Percentiles rank a stretch among this genome's conserved stretches.
These are phyloP conservation scores for Carassius auratus DNA, from an alignment of 2,113 vertebrate species.

Conservation along the genomic window DNA sequence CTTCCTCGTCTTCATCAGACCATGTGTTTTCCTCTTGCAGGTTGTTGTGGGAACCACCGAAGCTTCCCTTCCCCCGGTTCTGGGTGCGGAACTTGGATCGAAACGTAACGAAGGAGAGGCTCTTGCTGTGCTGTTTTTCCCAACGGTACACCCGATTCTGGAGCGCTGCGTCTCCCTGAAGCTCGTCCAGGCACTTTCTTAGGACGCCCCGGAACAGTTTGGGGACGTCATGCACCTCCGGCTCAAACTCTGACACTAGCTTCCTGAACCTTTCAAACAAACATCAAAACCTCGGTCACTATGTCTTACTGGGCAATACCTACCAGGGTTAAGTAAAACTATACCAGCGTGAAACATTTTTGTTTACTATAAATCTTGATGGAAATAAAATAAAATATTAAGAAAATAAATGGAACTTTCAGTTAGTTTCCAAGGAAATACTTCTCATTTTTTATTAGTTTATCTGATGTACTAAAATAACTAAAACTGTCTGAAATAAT, in stretches of 20 bases:
- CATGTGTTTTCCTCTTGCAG: conserved; percentile 75
- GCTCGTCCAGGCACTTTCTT: conserved; percentile 69
- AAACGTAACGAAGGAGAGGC: conserved; percentile 77
- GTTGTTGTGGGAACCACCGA: conserved; percentile 70
- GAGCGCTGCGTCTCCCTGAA: conserved; percentile 51
- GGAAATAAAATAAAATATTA: not conserved
- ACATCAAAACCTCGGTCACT: not conserved
- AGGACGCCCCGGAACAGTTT: conserved; percentile 76
- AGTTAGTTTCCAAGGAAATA: not conserved
- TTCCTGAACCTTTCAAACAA: conserved; percentile 72
- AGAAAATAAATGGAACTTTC: not conserved
- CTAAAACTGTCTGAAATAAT: no score
- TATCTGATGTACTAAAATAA: not conserved
- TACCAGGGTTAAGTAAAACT: not conserved
- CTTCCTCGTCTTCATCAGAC: conserved; percentile 67
- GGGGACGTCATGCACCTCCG: conserved; percentile 76
- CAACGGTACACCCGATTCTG: conserved; percentile 23
- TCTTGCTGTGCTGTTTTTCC: conserved; percentile 77
- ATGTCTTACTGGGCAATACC: not conserved
- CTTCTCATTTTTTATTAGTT: not conserved
- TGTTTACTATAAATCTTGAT: not conserved
- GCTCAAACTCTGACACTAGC: conserved; percentile 77
- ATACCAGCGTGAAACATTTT: not conserved
- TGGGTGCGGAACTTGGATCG: conserved; percentile 70
- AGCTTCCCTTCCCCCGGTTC: conserved; percentile 58